phyloP scores from a whole-genome alignment of 2,888 invertebrate genomes.

The Gortyna flavago region DNA sequence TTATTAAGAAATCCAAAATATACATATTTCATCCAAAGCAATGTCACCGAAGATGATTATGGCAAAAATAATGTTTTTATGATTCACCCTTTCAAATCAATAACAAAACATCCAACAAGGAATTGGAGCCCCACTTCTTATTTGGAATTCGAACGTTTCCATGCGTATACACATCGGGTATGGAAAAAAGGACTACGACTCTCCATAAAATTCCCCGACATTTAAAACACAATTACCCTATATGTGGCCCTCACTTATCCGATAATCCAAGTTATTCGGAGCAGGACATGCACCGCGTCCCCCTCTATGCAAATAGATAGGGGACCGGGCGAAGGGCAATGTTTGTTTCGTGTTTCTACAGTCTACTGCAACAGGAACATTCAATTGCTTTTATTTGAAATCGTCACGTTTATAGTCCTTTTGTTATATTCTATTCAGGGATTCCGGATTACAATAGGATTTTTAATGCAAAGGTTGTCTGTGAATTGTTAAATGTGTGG shows the following conservation, averaged over 20 bases:
- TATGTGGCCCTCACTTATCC: slow-evolving; percentile 58
- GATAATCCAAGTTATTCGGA: slow-evolving; percentile 66
- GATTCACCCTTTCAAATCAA: slow-evolving; percentile 34
- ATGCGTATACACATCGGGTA: slow-evolving; percentile 18
- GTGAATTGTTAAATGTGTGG: slow-evolving; percentile 10
- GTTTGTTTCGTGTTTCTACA: slow-evolving; percentile 62
- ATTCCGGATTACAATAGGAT: slow-evolving; percentile 26
- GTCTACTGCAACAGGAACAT: slow-evolving; percentile 50
- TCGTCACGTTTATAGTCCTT: slow-evolving; percentile 61
- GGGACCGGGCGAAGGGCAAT: slow-evolving; percentile 62
- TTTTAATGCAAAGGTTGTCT: slow-evolving; percentile 28
- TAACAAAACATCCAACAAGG: slow-evolving; percentile 28
- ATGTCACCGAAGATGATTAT: slow-evolving; percentile 30
- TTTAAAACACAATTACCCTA: slow-evolving; percentile 68
- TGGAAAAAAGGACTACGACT: slow-evolving; percentile 15
- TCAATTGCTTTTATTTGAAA: slow-evolving; percentile 62
- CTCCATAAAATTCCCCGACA: slow-evolving; percentile 48
- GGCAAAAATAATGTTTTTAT: slow-evolving; percentile 16
- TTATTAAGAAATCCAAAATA: slow-evolving; percentile 7
- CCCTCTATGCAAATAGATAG: slow-evolving; percentile 76
- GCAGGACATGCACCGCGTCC: slow-evolving; percentile 61
- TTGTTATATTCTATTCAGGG: slow-evolving; percentile 46
- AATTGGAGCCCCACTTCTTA: slow-evolving; percentile 28
- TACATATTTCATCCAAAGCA: slow-evolving; percentile 7
- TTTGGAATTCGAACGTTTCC: slow-evolving; percentile 35